Conservation (phyloP, 1,140 invertebrate genomes). For the Eriocheir sinensis region DNA sequence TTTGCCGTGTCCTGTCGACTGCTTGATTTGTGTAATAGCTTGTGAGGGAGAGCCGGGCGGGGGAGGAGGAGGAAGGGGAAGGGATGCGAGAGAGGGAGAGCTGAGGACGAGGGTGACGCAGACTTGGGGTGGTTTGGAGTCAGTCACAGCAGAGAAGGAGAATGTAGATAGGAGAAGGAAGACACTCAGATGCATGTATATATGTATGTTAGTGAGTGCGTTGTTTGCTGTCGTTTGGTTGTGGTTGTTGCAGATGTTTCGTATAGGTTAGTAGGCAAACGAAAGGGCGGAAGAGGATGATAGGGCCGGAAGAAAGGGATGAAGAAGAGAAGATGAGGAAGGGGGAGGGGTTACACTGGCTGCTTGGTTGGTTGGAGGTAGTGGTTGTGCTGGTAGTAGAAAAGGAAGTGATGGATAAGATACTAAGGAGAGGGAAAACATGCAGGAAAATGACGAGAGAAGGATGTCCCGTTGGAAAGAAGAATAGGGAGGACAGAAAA, state of each 20-base stretch:
- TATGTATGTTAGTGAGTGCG: no score
- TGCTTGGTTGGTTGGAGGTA: not conserved
- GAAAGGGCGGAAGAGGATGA: not conserved
- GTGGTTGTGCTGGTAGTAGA: not conserved
- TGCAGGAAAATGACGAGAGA: not conserved
- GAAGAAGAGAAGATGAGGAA: constrained; percentile 28
- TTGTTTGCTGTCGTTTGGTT: no score
- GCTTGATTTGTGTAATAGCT: constrained; percentile 68
- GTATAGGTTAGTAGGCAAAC: not conserved
- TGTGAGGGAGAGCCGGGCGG: constrained; percentile 30
- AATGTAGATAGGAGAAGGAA: not conserved
- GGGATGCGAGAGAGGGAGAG: not conserved
- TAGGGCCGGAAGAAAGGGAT: not conserved
- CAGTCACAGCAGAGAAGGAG: no score
- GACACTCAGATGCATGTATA: no score
- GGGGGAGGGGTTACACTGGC: not conserved
- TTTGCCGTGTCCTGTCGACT: constrained; percentile 68
- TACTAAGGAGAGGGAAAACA: not conserved
- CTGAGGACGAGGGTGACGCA: not conserved
- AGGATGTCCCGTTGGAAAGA: not conserved
- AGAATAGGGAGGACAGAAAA: not conserved
- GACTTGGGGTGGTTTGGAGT: not conserved
- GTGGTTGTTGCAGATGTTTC: not conserved
- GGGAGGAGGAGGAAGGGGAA: not conserved
- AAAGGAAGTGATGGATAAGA: not conserved